Conservation (phyloP, 2,797 vertebrate genomes). For the Aplochiton taeniatus region DNA sequence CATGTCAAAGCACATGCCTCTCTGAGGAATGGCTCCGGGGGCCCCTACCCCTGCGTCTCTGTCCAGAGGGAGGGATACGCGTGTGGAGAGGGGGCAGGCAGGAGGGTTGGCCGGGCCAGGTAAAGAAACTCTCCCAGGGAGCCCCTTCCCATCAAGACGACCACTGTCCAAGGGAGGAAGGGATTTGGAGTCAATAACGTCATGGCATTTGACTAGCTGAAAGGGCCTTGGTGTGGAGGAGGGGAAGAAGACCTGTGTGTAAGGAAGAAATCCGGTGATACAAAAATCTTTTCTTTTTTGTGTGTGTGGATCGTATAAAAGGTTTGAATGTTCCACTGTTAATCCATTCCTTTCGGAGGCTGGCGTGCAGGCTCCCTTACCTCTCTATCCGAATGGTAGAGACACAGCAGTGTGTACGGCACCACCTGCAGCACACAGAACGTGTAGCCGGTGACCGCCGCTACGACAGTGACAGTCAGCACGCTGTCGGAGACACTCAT, state of each 20-base stretch:
- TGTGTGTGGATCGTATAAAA: no score
- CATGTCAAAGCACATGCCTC: slow-evolving; percentile 85
- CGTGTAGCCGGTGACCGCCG: slow-evolving; percentile 81
- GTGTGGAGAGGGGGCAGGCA: slow-evolving; percentile 47
- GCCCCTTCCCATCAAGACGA: slow-evolving; percentile 44
- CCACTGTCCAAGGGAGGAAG: background rate
- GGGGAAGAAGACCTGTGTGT: slow-evolving; percentile 76
- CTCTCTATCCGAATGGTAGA: slow-evolving; percentile 85
- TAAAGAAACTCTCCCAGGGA: slow-evolving; percentile 17
- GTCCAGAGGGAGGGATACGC: slow-evolving; percentile 48
- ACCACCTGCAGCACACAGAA: slow-evolving; percentile 85
- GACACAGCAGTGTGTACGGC: slow-evolving; percentile 83
- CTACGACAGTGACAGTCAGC: slow-evolving; percentile 75
- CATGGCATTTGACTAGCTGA: background rate
- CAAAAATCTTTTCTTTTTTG: no score
- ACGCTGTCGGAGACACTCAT: slow-evolving; percentile 80
- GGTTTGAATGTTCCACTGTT: no score
- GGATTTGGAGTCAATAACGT: background rate
- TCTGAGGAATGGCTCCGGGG: slow-evolving; percentile 23
- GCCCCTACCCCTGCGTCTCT: slow-evolving; percentile 29
- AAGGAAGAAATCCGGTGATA: background rate
- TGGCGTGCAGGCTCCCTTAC: slow-evolving; percentile 50
- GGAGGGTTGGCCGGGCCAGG: fast-evolving
- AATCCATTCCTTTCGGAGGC: no score
- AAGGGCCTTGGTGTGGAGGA: slow-evolving; percentile 57